Percentiles rank a stretch among this genome's conserved stretches.
Conservation (phyloP, 2,113 vertebrate genomes). For the Pollimyrus isidori region DNA sequence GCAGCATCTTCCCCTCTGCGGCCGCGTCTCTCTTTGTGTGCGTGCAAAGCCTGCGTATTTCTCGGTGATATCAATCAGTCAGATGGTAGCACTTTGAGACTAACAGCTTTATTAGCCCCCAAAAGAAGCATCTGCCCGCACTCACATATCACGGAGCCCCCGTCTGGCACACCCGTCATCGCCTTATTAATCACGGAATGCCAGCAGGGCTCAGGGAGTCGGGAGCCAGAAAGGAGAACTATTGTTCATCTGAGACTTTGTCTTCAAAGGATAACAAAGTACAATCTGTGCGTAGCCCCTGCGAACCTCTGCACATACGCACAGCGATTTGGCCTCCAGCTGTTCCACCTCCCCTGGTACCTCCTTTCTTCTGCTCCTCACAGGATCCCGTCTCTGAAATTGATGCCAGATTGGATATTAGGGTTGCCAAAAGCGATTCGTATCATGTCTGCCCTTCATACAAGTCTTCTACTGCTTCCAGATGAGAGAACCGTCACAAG, state of each 20-base stretch:
- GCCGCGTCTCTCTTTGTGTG: constrained; percentile 11
- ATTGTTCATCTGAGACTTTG: not conserved
- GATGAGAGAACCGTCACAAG: constrained; percentile 54
- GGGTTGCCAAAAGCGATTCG: constrained; percentile 62
- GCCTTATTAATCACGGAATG: constrained; percentile 40
- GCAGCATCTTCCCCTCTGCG: constrained; percentile 46
- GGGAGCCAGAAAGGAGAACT: constrained; percentile 10
- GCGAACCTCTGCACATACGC: not conserved
- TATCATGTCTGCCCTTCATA: constrained; percentile 66
- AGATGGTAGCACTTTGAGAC: constrained; percentile 1
- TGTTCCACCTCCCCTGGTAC: not conserved
- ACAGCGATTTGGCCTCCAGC: constrained; percentile 11
- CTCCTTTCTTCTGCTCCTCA: constrained; percentile 29
- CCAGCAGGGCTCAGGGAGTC: constrained; percentile 9
- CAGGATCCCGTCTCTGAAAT: constrained; percentile 59
- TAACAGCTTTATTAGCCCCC: constrained; percentile 29
- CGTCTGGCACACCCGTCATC: constrained; percentile 34
- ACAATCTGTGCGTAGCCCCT: constrained; percentile 23
- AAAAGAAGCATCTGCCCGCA: constrained; percentile 7
- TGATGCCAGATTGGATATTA: constrained; percentile 67
- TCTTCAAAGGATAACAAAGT: not conserved
- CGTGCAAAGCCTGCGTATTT: not conserved
- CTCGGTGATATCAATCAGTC: not conserved
- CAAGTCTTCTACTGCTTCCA: constrained; percentile 62
- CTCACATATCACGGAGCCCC: constrained; percentile 43